Percentiles rank a stretch among this genome's conserved stretches.
Conservation (phyloP, 1,140 invertebrate species). For the Chrysopa pallens region DNA sequence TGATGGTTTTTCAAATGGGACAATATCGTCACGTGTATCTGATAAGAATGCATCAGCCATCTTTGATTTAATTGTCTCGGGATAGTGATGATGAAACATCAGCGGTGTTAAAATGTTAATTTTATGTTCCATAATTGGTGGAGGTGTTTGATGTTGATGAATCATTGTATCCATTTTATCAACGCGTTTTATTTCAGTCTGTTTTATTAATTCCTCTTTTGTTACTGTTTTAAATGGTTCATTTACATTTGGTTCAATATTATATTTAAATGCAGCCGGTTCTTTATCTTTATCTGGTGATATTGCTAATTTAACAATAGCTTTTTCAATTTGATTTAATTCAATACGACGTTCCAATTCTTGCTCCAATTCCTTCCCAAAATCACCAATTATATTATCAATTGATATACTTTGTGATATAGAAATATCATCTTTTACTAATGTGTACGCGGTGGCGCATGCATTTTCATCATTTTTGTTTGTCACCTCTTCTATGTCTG, state of each 20-base stretch:
- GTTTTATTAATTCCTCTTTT: neutral
- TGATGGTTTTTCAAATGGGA: constrained; percentile 3
- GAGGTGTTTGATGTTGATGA: neutral
- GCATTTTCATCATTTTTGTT: neutral
- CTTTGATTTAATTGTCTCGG: constrained; percentile 16
- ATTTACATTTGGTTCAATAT: constrained; percentile 15
- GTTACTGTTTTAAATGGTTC: constrained; percentile 13
- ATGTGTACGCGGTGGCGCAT: constrained; percentile 1
- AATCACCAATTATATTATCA: constrained; percentile 28
- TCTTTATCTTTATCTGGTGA: constrained; percentile 7
- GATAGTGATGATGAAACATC: neutral
- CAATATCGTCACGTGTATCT: constrained; percentile 16
- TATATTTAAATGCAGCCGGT: constrained; percentile 12
- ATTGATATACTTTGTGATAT: constrained; percentile 4
- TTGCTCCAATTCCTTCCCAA: constrained; percentile 32
- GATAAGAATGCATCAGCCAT: constrained; percentile 32
- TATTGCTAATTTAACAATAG: constrained; percentile 14
- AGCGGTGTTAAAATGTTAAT: neutral
- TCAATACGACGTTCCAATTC: constrained; percentile 14
- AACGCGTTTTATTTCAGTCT: neutral
- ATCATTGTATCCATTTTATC: neutral
- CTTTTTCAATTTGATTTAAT: constrained; percentile 13
- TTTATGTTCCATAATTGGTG: neutral
- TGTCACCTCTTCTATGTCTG: neutral
- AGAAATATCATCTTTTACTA: constrained; percentile 4